A percentile compares a stretch with the other conserved stretches of the same genome.
These are phyloP conservation scores for Phalacrocorax aristotelis DNA, from an alignment of 2,113 vertebrate species.

Conservation along the genomic window DNA sequence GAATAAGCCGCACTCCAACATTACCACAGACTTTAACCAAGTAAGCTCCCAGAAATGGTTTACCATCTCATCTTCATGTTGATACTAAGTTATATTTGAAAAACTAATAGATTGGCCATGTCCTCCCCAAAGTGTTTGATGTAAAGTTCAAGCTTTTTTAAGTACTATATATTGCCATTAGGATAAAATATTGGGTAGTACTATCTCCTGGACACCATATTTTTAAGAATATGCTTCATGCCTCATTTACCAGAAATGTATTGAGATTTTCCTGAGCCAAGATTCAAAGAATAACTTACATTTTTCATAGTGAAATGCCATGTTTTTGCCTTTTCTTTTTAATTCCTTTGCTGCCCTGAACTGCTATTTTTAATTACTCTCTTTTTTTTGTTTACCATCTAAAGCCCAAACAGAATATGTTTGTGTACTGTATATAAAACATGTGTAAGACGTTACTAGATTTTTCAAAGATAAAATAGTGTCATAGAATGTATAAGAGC, in stretches of 20 bases:
- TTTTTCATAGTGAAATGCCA: not conserved
- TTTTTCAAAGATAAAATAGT: not conserved
- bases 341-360: not conserved
- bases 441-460: not conserved
- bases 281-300: slow-evolving; percentile 56
- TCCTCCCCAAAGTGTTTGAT: slow-evolving; percentile 26
- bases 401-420: not conserved
- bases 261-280: slow-evolving; percentile 55
- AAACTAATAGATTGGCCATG: not conserved
- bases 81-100: not conserved
- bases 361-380: not conserved
- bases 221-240: slow-evolving; percentile 61
- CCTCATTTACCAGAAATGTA: slow-evolving; percentile 64
- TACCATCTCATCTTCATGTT: not conserved
- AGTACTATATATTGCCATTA: slow-evolving; percentile 36
- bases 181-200: slow-evolving; percentile 50
- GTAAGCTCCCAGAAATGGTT: not conserved
- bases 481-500: not conserved
- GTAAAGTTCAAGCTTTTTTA: slow-evolving; percentile 53
- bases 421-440: not conserved
- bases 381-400: not conserved
- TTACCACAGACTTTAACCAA: not conserved
- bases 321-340: slow-evolving; percentile 15
- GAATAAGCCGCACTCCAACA: not conserved
- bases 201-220: slow-evolving; percentile 31